phyloP scores from a whole-genome alignment of 2,888 invertebrate species.

The Drosophila recens region DNA sequence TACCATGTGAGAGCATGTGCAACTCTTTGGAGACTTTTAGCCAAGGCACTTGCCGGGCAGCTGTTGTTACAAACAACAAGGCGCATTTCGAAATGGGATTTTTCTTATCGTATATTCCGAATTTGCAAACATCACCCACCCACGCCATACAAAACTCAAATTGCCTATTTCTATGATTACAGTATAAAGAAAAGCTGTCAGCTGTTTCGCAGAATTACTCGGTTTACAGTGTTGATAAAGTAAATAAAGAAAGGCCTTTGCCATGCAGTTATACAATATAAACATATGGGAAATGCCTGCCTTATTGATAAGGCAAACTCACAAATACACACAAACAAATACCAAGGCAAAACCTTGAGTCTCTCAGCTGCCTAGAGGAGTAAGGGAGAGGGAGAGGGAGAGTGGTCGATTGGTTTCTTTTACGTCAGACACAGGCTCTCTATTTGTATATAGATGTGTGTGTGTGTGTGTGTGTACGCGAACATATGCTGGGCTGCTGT shows the following conservation, averaged over 20 bases:
- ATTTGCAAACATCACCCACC: neutral
- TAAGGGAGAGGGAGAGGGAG: slow-evolving; percentile 17
- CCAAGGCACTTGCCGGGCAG: slow-evolving; percentile 64
- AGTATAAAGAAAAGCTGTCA: slow-evolving; percentile 47
- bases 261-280: slow-evolving; percentile 55
- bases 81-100: slow-evolving; percentile 23
- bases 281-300: slow-evolving; percentile 56
- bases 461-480: slow-evolving; percentile 26
- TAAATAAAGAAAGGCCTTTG: slow-evolving; percentile 22
- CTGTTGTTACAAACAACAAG: slow-evolving; percentile 41
- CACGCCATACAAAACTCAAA: neutral
- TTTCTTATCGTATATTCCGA: neutral
- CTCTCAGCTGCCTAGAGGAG: slow-evolving; percentile 58
- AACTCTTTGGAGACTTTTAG: slow-evolving; percentile 74
- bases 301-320: slow-evolving; percentile 53
- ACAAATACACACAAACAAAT: slow-evolving; percentile 15
- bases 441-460: slow-evolving; percentile 3
- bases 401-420: slow-evolving; percentile 41
- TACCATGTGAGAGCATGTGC: slow-evolving; percentile 51
- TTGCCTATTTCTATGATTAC: neutral
- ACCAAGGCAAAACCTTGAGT: slow-evolving; percentile 50
- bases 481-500: slow-evolving; percentile 64
- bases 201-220: slow-evolving; percentile 49
- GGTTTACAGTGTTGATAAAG: slow-evolving; percentile 35
- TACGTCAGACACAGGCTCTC: slow-evolving; percentile 38